Evolutionary conservation across 2,888 invertebrate genomes (phyloP), one percentile per base, ranked within the genome.

Genomic region (Amphipyra berbera): DNA sequence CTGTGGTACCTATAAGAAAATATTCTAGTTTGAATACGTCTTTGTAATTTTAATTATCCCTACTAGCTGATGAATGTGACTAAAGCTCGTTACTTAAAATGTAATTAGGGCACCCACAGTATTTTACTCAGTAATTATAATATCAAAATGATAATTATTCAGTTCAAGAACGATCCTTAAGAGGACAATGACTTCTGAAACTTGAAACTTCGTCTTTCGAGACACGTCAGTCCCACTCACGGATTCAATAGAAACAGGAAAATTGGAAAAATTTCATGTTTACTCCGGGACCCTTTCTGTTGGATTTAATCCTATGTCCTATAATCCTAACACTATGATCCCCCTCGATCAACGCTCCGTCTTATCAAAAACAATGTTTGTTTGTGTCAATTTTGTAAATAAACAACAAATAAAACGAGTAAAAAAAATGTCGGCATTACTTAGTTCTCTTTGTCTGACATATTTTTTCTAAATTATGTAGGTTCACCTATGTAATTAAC

Each of bases 231-330:
- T 38, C 10, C 2, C 37, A 49, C n/a, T 40, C 13, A 8, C 33
- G 8, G 2, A 45, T 30, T 15, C 1, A 21, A 33, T 10, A 12
- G 7, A 13, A 53, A 33, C 42, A 15, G 42, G 50, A 37, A 47
- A 52, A 64, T 68, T 47, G 15, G 9, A 13, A 30, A 55, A 40
- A 55, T 50, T 15, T 27, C 13, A 55, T 56, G 35, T 52, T 7
- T 10, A 37, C 21, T 14, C 7, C n/a, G 6, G 3, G 2, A 15
- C 1, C 15, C 1, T 35, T 35, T 41, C 2, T 35, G 6, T 33
- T 38, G 6, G n/a, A 15, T 46, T 35, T 15, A 33, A 60, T 53
- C 27, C 12, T 27, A 44, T 8, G 21, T 54, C n/a, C n/a, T 45
- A 69, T 37, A 12, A 15, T 10, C 4, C 12, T 21, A 38, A 44